phyloP scores from a whole-genome alignment of 2,888 invertebrate genomes.

The Stenchaetothrips biformis region DNA sequence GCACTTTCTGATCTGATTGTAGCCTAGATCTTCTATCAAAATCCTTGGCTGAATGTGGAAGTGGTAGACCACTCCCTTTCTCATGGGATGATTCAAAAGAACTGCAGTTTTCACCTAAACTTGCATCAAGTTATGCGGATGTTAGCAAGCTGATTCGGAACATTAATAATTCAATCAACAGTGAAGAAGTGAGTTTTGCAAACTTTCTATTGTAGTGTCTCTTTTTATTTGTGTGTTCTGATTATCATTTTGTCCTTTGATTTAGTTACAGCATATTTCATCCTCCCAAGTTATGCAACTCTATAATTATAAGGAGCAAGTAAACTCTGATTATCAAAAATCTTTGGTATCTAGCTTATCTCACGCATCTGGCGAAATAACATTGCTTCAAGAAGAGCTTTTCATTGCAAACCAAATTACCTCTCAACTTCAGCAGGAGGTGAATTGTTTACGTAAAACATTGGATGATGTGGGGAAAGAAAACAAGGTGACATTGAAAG shows the following conservation, averaged over 20 bases:
- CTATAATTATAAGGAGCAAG: not conserved
- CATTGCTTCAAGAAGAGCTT: not conserved
- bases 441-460: not conserved
- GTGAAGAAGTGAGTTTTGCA: not conserved
- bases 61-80: not conserved
- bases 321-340: not conserved
- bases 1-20: too few species aligned
- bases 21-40: too few species aligned
- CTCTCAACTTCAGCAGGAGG: not conserved
- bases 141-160: not conserved
- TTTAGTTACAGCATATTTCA: not conserved
- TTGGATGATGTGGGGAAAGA: not conserved
- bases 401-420: not conserved
- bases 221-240: not conserved
- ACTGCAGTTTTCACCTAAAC: not conserved
- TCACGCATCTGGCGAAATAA: not conserved
- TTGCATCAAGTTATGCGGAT: not conserved
- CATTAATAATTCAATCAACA: not conserved
- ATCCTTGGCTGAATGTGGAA: too few species aligned
- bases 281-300: not conserved
- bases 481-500: not conserved
- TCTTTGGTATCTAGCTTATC: not conserved
- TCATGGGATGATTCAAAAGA: not conserved
- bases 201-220: not conserved
- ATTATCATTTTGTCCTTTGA: not conserved